phyloP scores from a whole-genome alignment of 1,140 invertebrate species.

The Diorhabda carinulata region DNA sequence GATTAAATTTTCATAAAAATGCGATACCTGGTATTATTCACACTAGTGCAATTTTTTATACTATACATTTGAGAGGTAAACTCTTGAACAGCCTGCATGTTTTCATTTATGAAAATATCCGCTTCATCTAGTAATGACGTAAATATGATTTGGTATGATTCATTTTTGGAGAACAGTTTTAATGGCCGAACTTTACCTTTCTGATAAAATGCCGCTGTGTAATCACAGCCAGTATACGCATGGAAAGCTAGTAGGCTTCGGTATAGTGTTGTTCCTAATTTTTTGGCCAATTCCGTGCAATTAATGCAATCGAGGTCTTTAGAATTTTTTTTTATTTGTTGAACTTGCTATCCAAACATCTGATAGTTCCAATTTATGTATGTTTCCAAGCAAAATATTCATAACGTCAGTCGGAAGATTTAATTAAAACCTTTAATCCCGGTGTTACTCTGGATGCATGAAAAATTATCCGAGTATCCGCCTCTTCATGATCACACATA shows the following conservation, averaged over 20 bases:
- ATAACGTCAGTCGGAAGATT: slow-evolving; percentile 17
- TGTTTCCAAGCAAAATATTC: slow-evolving; percentile 19
- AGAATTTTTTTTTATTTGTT: slow-evolving; percentile 13
- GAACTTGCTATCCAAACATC: slow-evolving; percentile 14
- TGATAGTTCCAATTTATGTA: slow-evolving; percentile 13
- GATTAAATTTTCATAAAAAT: slow-evolving; percentile 13
- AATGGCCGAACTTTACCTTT: slow-evolving; percentile 12
- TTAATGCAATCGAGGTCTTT: slow-evolving; percentile 19
- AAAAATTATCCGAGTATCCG: slow-evolving; percentile 12
- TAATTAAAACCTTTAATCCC: slow-evolving; percentile 18
- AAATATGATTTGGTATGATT: slow-evolving; percentile 18
- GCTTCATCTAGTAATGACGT: slow-evolving; percentile 13
- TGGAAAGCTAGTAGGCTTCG: slow-evolving; percentile 16
- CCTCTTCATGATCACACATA: slow-evolving; percentile 8
- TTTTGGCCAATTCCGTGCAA: slow-evolving; percentile 11
- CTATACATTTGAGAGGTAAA: slow-evolving; percentile 11
- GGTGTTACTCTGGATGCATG: slow-evolving; percentile 7
- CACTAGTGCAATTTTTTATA: slow-evolving; percentile 14
- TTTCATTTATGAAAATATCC: slow-evolving; percentile 18
- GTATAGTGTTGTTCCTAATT: slow-evolving; percentile 14
- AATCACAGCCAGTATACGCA: slow-evolving; percentile 16
- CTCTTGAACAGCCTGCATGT: no score
- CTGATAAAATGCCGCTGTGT: slow-evolving; percentile 17
- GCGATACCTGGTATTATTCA: slow-evolving; percentile 16
- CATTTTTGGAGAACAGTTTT: slow-evolving; percentile 15